A percentile compares a stretch with the other conserved stretches of the same genome.
These are phyloP conservation scores for Seladonia tumulorum DNA, from an alignment of 2,888 invertebrate species.

Conservation along the genomic window DNA sequence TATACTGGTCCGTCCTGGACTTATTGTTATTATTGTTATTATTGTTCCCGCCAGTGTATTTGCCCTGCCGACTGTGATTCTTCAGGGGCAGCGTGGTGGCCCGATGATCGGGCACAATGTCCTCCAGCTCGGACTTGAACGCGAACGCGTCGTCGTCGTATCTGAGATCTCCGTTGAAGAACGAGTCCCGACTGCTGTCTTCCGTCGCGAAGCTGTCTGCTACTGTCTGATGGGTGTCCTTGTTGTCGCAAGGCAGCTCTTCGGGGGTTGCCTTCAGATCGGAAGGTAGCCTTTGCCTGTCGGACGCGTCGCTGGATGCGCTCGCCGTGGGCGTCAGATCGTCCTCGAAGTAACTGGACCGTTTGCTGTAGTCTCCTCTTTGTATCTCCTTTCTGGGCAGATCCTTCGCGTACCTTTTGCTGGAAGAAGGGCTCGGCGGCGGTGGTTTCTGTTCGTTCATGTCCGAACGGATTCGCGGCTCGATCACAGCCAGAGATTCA, in stretches of 20 bases:
- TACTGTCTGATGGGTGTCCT: conserved; percentile 63
- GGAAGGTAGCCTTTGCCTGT: conserved; percentile 73
- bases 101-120: conserved; percentile 78
- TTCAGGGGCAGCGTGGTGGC: conserved; percentile 74
- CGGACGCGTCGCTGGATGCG: conserved; percentile 79
- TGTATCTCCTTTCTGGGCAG: conserved; percentile 72
- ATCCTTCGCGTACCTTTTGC: conserved; percentile 50
- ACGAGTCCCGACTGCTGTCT: conserved; percentile 75
- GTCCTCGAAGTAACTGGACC: conserved; percentile 85
- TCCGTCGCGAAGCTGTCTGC: conserved; percentile 75
- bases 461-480: conserved; percentile 75
- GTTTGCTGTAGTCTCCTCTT: conserved; percentile 75
- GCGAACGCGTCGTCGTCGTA: conserved; percentile 80
- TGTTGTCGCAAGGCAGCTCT: conserved; percentile 74
- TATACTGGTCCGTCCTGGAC: conserved; percentile 86
- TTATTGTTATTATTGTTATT: conserved; percentile 83
- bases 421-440: conserved; percentile 54
- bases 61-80: conserved; percentile 68
- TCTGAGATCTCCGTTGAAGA: conserved; percentile 80
- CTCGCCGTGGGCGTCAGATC: conserved; percentile 86
- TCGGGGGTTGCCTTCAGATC: conserved; percentile 81
- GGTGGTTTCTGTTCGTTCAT: conserved; percentile 58
- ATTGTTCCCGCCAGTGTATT: conserved; percentile 81
- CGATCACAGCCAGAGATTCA: conserved; percentile 71
- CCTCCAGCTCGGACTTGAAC: conserved; percentile 81